These are phyloP conservation scores for Ophion obscuratus DNA, from an alignment of 2,888 invertebrate genomes.

Conservation along the genomic window DNA sequence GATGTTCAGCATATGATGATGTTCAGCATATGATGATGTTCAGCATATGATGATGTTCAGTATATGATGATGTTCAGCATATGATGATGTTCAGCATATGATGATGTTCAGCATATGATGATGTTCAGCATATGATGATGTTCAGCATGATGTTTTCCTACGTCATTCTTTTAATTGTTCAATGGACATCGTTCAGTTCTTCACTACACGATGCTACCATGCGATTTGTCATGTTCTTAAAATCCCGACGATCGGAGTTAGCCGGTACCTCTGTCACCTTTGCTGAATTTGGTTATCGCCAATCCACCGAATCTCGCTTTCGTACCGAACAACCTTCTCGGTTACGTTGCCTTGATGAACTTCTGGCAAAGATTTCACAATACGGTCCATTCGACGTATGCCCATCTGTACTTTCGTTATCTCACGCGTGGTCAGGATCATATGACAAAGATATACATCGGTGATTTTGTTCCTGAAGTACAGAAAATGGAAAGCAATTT, in stretches of 20 bases:
- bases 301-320: slow-evolving; percentile 75
- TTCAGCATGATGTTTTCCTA: too few species aligned
- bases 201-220: slow-evolving; percentile 73
- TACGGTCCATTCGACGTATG: slow-evolving; percentile 30
- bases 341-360: slow-evolving; percentile 61
- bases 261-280: slow-evolving; percentile 72
- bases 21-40: too few species aligned
- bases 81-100: too few species aligned
- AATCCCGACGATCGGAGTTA: slow-evolving; percentile 73
- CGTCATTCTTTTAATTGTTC: neutral
- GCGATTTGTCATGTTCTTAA: slow-evolving; percentile 72
- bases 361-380: slow-evolving; percentile 75
- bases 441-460: slow-evolving; percentile 72
- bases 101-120: too few species aligned
- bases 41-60: too few species aligned
- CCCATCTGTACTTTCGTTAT: slow-evolving; percentile 66
- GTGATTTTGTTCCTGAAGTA: slow-evolving; percentile 80
- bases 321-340: slow-evolving; percentile 65
- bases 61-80: too few species aligned
- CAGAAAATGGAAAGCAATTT: slow-evolving; percentile 83
- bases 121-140: too few species aligned
- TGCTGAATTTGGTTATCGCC: slow-evolving; percentile 70
- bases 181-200: slow-evolving; percentile 65
- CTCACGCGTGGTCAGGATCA: slow-evolving; percentile 70
- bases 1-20: too few species aligned